Evolutionary conservation across 2,888 invertebrate genomes (phyloP).

Genomic region (Xylota segnis): DNA sequence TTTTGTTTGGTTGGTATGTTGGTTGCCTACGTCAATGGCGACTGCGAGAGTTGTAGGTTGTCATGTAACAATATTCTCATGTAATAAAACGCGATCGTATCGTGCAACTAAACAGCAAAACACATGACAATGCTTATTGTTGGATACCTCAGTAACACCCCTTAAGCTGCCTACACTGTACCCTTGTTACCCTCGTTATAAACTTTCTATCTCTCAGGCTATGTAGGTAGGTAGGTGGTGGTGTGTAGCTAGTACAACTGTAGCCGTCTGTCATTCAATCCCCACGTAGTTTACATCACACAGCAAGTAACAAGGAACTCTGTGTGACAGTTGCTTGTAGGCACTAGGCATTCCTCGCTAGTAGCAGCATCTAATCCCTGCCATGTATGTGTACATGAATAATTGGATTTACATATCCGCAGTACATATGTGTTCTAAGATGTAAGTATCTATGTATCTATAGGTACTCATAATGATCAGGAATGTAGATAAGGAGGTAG

Average conservation of each 20-base stretch:
- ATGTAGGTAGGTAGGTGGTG: slow-evolving; percentile 17
- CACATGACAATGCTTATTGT: slow-evolving; percentile 64
- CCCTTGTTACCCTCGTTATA: background rate
- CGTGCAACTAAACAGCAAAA: slow-evolving; percentile 61
- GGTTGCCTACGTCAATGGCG: slow-evolving; percentile 73
- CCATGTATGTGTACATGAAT: slow-evolving; percentile 37
- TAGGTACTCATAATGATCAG: slow-evolving; percentile 63
- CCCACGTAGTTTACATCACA: slow-evolving; percentile 64
- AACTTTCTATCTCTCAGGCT: slow-evolving; percentile 24
- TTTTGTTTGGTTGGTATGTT: slow-evolving; percentile 28
- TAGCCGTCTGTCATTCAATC: slow-evolving; percentile 74
- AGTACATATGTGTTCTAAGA: slow-evolving; percentile 19
- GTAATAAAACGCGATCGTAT: slow-evolving; percentile 72
- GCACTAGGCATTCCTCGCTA: slow-evolving; percentile 10
- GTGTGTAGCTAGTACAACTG: slow-evolving; percentile 8
- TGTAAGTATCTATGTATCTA: slow-evolving; percentile 19
- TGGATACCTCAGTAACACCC: slow-evolving; percentile 27
- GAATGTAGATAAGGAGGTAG: slow-evolving; percentile 57
- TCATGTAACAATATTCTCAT: slow-evolving; percentile 72
- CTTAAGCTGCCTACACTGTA: slow-evolving; percentile 4
- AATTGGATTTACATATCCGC: slow-evolving; percentile 51
- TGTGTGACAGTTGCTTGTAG: slow-evolving; percentile 28
- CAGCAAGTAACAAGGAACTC: slow-evolving; percentile 57
- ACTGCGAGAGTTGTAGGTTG: slow-evolving; percentile 56
- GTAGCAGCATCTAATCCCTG: slow-evolving; percentile 39